Percentiles rank a stretch among this genome's conserved stretches.
Conservation (phyloP, 1,140 invertebrate genomes). For the Drosophila varians region DNA sequence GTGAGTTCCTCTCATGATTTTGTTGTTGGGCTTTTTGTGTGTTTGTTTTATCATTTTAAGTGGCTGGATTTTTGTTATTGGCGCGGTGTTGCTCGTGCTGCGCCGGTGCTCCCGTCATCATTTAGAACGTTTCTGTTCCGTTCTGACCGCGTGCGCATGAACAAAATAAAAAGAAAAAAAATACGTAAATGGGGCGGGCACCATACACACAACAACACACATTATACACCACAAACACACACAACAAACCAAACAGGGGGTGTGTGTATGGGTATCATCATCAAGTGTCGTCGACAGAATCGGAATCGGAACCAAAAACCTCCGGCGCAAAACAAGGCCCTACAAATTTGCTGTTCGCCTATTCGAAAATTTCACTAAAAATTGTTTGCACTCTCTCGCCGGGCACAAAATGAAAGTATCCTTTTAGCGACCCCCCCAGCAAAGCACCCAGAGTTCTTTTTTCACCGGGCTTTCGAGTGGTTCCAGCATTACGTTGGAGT, state of each 20-base stretch:
- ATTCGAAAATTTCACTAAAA: conserved; percentile 84
- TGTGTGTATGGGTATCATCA: conserved; percentile 47
- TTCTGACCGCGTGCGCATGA: conserved; percentile 48
- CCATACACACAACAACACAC: conserved; percentile 6
- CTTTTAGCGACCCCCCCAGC: conserved; percentile 45
- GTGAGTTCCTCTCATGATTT: conserved; percentile 20
- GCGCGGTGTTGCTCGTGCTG: conserved; percentile 20
- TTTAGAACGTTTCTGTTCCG: conserved; percentile 68
- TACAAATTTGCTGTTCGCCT: conserved; percentile 82
- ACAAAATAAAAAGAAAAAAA: conserved; percentile 40
- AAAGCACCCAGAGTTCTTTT: conserved; percentile 5
- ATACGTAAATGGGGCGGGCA: conserved; percentile 66
- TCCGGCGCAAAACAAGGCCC: conserved; percentile 52
- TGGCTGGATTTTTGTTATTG: conserved; percentile 36
- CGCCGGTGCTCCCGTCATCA: conserved; percentile 71
- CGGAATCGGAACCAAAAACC: conserved; percentile 43
- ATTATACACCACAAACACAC: conserved; percentile 45
- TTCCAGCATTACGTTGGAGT: neutral
- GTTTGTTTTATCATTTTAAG: conserved; percentile 74
- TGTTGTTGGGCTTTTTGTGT: conserved; percentile 18
- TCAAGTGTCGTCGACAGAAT: conserved; percentile 42
- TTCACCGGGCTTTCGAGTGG: conserved; percentile 1
- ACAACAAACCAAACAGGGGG: conserved; percentile 36
- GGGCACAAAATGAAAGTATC: conserved; percentile 80
- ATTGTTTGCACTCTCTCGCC: conserved; percentile 83